phyloP scores from a whole-genome alignment of 2,888 invertebrate genomes.

The Argyra leucocephala region DNA sequence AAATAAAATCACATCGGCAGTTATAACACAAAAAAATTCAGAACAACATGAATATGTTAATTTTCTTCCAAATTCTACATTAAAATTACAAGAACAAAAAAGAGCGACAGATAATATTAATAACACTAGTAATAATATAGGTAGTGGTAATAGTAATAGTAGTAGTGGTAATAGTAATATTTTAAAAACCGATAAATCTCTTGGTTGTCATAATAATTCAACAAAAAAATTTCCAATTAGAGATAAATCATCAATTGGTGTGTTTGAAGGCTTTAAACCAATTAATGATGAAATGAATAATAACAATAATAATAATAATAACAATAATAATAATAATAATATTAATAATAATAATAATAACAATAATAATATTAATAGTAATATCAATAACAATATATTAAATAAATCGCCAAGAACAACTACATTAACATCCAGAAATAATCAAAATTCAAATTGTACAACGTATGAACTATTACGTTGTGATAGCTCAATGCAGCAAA shows the following conservation, averaged over 20 bases:
- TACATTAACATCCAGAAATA: constrained; percentile 21
- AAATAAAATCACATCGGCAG: neutral
- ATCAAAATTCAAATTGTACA: constrained; percentile 26
- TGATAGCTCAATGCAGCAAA: constrained; percentile 33
- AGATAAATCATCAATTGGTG: constrained; percentile 7
- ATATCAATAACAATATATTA: constrained; percentile 24
- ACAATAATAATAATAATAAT: constrained; percentile 9
- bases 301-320: constrained; percentile 9
- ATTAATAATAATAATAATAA: constrained; percentile 8
- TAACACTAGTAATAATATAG: neutral
- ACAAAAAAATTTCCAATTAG: constrained; percentile 15
- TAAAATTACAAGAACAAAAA: constrained; percentile 2
- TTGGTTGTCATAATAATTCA: neutral
- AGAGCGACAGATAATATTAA: neutral
- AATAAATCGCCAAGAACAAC: constrained; percentile 24
- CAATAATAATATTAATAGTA: constrained; percentile 18
- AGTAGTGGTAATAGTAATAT: constrained; percentile 16
- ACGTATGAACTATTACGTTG: constrained; percentile 29
- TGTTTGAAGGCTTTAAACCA: constrained; percentile 24
- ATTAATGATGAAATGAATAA: constrained; percentile 22
- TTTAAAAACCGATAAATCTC: constrained; percentile 15
- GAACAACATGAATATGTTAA: neutral
- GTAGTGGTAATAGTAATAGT: neutral
- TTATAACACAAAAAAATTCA: neutral
- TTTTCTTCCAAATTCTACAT: neutral